Conservation (phyloP, 92 coral and sea anemone species). For the Porites divaricata region DNA sequence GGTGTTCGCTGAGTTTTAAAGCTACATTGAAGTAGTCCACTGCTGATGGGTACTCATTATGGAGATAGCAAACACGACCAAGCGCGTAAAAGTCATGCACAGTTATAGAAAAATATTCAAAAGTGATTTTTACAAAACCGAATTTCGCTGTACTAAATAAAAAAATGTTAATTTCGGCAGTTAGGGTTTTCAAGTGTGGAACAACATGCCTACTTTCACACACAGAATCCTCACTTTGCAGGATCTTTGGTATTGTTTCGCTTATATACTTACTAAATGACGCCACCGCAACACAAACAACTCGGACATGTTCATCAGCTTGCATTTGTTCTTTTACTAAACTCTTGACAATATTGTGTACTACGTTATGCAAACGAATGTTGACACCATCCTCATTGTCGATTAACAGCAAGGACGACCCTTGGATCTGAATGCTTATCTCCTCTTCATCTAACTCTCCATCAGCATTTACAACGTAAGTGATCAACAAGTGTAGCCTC, state of each 20-base stretch:
- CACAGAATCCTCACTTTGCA: not conserved
- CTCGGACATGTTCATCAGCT: not conserved
- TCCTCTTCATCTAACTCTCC: too few relatives aligned
- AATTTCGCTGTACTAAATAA: not conserved
- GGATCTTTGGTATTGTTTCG: not conserved
- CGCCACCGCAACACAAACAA: too few relatives aligned
- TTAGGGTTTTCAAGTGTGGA: conserved; percentile 42
- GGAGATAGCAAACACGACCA: not conserved
- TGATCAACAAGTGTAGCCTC: too few relatives aligned
- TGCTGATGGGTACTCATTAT: not conserved
- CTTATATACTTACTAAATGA: conserved; percentile 43
- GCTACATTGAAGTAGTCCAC: not conserved
- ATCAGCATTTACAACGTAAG: too few relatives aligned
- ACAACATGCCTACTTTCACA: conserved; percentile 3
- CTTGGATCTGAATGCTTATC: too few relatives aligned
- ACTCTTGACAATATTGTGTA: not conserved
- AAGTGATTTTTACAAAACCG: not conserved
- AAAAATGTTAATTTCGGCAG: not conserved
- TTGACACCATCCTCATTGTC: conserved; percentile 1
- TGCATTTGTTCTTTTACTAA: not conserved
- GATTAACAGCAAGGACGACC: conserved; percentile 11
- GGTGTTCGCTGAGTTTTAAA: too few relatives aligned
- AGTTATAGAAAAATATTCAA: not conserved
- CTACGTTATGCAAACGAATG: too few relatives aligned
- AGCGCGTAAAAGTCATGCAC: not conserved